Evolutionary conservation across 2,888 invertebrate genomes (phyloP), one percentile per base, ranked within the genome.

Genomic region (Epirrhoe tristata): DNA sequence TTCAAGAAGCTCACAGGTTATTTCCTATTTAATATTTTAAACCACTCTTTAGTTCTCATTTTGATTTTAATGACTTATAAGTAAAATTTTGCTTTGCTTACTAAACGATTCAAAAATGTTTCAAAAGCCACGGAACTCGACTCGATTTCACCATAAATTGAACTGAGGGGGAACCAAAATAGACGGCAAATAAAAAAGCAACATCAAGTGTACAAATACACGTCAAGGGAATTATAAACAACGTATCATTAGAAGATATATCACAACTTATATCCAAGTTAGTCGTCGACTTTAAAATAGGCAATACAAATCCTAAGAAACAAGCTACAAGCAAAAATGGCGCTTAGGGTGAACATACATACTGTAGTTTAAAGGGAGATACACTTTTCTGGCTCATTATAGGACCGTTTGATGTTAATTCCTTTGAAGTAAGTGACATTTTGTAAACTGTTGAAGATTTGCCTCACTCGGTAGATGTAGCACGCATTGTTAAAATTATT

Each of bases 391-490:
- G 74, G 75, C 77, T 82, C 78, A 83, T 83, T 83, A 83, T 80
- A 81, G 77, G 79, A 70, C 70, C 82, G 87, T 92, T 90, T 91
- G 90, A 91, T 87, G 87, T 89, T 75, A 83, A 77, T 76, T 75
- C 77, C 91, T 93, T 92, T 93, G 92, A 93, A 90, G 84, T 88
- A 81, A 83, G 84, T 87, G 89, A 88, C 89, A 87, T 87, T 86
- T 78, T 79, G 89, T 91, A 92, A 88, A 89, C 91, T 86, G 83
- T 83, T 79, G 81, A 89, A 89, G 91, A 89, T 89, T 89, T 82
- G 87, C 78, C 76, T 86, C 88, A 83, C 86, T 85, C 80, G 79
- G 76, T 77, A 75, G 70, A 89, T 80, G 80, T 76, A 79, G 75
- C 70, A 70, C 81, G 79, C 76, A 85, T 83, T 85, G 84, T 82